These are phyloP conservation scores for Xyliphius kryptos DNA, from an alignment of 2,113 vertebrate genomes.

Conservation along the genomic window DNA sequence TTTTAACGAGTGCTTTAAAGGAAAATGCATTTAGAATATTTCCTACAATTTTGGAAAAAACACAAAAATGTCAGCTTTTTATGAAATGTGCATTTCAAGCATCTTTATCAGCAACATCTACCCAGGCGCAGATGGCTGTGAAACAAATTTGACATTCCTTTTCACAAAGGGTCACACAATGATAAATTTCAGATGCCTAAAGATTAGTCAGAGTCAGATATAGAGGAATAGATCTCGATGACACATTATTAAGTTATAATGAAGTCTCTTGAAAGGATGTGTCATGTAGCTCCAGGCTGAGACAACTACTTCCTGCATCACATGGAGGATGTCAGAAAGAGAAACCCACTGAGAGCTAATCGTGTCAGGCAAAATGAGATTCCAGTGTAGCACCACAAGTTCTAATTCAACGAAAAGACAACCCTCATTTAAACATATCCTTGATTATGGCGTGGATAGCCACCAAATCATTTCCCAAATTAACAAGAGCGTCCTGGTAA, in stretches of 20 bases:
- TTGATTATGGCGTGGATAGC: no score
- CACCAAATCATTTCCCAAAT: no score
- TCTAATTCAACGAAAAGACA: no score
- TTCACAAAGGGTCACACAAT: slow-evolving; percentile 24
- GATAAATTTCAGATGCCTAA: slow-evolving; percentile 45
- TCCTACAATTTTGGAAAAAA: no score
- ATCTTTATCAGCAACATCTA: not conserved
- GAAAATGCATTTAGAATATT: no score
- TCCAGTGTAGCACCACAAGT: slow-evolving; percentile 19
- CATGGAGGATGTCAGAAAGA: slow-evolving; percentile 31
- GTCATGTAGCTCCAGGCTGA: slow-evolving; percentile 25
- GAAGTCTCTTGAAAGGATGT: slow-evolving; percentile 31
- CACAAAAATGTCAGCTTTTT: no score
- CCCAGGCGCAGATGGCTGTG: slow-evolving; percentile 4
- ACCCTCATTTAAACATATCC: no score
- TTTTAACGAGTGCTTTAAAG: no score
- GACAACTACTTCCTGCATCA: slow-evolving; percentile 14
- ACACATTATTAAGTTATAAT: slow-evolving; percentile 48
- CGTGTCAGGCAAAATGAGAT: slow-evolving; percentile 44
- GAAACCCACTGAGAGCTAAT: slow-evolving; percentile 43
- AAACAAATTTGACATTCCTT: slow-evolving; percentile 27
- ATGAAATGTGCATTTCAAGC: no score
- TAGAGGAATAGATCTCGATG: slow-evolving; percentile 37
- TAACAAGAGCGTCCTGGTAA: no score
- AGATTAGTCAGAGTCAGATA: slow-evolving; percentile 34